Evolutionary conservation across 1,140 invertebrate species (phyloP), one percentile per base, ranked within the genome.

Genomic region (Drosophila sp.): DNA sequence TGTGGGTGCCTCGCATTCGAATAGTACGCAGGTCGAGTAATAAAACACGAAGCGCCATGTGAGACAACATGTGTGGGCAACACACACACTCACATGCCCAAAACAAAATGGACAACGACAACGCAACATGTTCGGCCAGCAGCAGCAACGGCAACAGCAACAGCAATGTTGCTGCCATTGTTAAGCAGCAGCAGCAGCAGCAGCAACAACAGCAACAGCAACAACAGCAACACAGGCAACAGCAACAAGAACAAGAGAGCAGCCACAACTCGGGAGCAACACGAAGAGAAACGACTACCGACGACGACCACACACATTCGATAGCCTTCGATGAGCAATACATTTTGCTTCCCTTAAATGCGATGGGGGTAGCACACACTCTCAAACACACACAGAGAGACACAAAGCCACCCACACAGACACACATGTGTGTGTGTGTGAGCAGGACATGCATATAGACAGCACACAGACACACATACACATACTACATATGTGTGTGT

Each of bases 301-400:
- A 64, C 50, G 43, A 59, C 50, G 72, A 64, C 72, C 59, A 69
- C 61, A 89, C 83, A 84, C 83, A 89, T 89, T 89, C 83, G 83
- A 89, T 89, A 89, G 84, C 83, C 83, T 89, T 89, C 83, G 83
- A 89, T 89, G 83, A 89, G 83, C 83, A 89, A 89, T 89, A 84
- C 80, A 84, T 84, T 84, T 84, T 86, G 80, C 80, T 89, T 89
- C 83, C 83, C 83, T 83, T 83, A 89, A 79, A 89, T 72, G 62
- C 66, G 81, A 72, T 73, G 80, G 59, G 51, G 59, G 51, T 64
- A 72, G 63, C 57, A 14, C 43, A 57, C 34, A 21, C 69, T 38
- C 34, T 27, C 56, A 21, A 43, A 27, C 54, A 21, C 7, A 8
- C 43, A 40, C 46, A 27, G 13, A 27, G 34, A 45, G 38, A 57